phyloP scores from a whole-genome alignment of 2,113 vertebrate species.

The Crypturellus undulatus region DNA sequence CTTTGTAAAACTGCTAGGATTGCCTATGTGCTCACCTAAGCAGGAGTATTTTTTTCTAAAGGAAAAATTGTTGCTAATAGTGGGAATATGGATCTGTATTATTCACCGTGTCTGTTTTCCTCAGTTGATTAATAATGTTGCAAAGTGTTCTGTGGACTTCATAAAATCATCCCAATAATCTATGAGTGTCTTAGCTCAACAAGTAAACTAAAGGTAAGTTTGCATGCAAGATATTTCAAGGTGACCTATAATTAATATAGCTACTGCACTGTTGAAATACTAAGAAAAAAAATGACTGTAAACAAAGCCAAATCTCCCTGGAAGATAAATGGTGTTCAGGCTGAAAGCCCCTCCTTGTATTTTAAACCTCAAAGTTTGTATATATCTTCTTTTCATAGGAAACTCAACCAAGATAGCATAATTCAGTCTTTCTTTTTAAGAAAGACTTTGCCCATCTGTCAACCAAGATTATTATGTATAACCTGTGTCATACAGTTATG shows the following conservation, averaged over 20 bases:
- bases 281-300: not conserved
- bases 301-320: not conserved
- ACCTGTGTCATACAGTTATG: slow-evolving; percentile 15
- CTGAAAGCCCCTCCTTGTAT: not conserved
- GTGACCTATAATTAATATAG: slow-evolving; percentile 19
- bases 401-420: not conserved
- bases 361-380: not conserved
- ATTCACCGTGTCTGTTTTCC: not conserved
- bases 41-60: not conserved
- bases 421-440: slow-evolving; percentile 36
- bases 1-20: not conserved
- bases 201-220: not conserved
- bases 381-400: not conserved
- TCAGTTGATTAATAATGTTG: not conserved
- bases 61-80: not conserved
- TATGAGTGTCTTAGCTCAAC: not conserved
- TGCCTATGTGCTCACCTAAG: not conserved
- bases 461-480: slow-evolving; percentile 47
- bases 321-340: not conserved
- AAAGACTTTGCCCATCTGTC: slow-evolving; percentile 46
- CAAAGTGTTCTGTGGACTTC: slow-evolving; percentile 5
- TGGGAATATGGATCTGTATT: not conserved
- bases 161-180: slow-evolving; percentile 24
- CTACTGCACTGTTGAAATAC: not conserved
- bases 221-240: not conserved